A percentile compares a stretch with the other conserved stretches of the same genome.
These are phyloP conservation scores for Vireo griseus DNA, from an alignment of 2,797 vertebrate genomes.

Conservation along the genomic window DNA sequence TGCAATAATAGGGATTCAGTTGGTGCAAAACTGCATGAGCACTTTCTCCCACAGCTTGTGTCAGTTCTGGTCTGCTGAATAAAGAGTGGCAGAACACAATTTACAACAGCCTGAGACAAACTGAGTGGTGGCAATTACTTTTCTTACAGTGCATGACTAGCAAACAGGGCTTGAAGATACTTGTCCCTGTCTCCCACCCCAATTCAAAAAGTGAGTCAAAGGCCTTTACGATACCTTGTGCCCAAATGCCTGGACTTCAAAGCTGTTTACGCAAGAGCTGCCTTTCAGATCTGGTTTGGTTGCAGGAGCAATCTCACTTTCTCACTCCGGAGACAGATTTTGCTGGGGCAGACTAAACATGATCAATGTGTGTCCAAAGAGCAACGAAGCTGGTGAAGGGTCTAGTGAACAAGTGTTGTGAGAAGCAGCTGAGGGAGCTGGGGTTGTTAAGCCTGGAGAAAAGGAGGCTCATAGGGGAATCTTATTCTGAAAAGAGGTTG, in stretches of 20 bases:
- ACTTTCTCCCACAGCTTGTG: background rate
- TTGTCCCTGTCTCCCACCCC: background rate
- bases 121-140: background rate
- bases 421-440: background rate
- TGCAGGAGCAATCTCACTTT: background rate
- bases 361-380: background rate
- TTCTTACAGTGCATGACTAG: background rate
- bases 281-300: background rate
- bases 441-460: background rate
- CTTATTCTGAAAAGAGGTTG: background rate
- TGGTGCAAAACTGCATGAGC: background rate
- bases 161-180: background rate
- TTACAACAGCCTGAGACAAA: background rate
- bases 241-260: background rate
- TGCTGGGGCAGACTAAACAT: background rate
- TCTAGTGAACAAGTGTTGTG: background rate
- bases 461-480: background rate
- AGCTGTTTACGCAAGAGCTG: background rate
- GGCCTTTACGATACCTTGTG: background rate
- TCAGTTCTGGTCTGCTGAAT: background rate
- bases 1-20: background rate
- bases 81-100: background rate
- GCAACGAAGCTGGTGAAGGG: fast-evolving
- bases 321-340: background rate
- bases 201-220: background rate